Percentiles rank a stretch among this genome's conserved stretches.
phyloP scores from a whole-genome alignment of 64 coral and sea anemone genomes.

The Montipora sp. region DNA sequence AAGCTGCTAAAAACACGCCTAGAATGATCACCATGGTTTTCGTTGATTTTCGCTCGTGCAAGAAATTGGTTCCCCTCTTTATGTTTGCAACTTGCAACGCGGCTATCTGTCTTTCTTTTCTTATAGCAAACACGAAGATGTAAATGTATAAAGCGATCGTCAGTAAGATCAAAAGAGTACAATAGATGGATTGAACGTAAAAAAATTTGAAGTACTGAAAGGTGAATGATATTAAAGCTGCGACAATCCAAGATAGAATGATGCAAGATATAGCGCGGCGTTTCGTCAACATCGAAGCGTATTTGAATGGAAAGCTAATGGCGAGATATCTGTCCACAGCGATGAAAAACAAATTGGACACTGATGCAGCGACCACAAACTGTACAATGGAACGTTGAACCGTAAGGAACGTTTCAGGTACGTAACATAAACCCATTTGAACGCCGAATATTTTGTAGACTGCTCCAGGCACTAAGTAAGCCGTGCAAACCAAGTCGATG shows the following conservation, averaged over 20 bases:
- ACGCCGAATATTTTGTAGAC: neutral
- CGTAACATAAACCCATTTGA: neutral
- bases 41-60: constrained; percentile 28
- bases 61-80: neutral
- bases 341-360: constrained; percentile 31
- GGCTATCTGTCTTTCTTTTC: constrained; percentile 32
- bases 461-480: constrained; percentile 9
- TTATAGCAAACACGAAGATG: constrained; percentile 25
- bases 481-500: neutral
- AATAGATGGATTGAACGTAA: constrained; percentile 8
- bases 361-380: constrained; percentile 20
- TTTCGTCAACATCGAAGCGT: constrained; percentile 14
- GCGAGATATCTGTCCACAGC: constrained; percentile 26
- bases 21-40: constrained; percentile 34
- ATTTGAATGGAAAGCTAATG: constrained; percentile 36
- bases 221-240: neutral
- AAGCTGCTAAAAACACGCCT: constrained; percentile 5
- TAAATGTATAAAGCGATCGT: constrained; percentile 14
- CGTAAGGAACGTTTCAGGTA: neutral
- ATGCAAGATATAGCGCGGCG: neutral
- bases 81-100: neutral
- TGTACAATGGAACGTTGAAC: neutral
- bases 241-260: neutral
- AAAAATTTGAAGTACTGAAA: constrained; percentile 21
- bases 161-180: constrained; percentile 1